Base-by-base conservation (phyloP, 2,797 vertebrate species). In the Chiroxiphia lanceolata region DNA sequence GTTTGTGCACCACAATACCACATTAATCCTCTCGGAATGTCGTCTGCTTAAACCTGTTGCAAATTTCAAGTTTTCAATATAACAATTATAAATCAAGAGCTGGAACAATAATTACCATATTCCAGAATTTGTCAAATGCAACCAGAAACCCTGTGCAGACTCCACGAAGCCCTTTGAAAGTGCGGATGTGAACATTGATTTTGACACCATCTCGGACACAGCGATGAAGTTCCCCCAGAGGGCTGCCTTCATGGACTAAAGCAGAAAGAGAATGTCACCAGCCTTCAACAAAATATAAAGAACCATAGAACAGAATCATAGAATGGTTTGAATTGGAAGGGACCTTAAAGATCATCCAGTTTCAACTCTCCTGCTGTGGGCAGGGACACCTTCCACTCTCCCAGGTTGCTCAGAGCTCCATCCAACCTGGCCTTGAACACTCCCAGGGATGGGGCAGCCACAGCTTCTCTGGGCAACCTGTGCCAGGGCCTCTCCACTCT, bases 61-160 rank as follows among this genome's bases (percentile, higher is more conserved):
- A 89, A 63, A 76, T 69, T 18, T 53, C 74, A 91, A 69, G 10
- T 51, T 81, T 90, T 83, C 69, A 63, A 15, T 11, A 14, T 0
- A 67, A 31, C 38, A 59, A 29, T 29, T 63, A 44, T 9, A 93
- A 90, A 87, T 54, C 16, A 77, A 92, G 36, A 40, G 18, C 27
- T 61, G 31, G 16, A 74, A 75, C 19, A 68, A 45, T 57, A 88
- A 97, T 98, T 98, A 99, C 99, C 99, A 99, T 98, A 97, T 99
- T 99, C 99, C 99, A 99, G 97, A 99, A 99, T 96, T 99, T 99
- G 98, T 99, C 99, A 56, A 99, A 99, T 33, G 99, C 99, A 51
- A 99, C 98, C 13, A 99, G 96, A 80, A 99, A 99, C 75, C 99
- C 99, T 0, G 98, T 98, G 96, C 99, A 99, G 74, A 99, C 98